Evolutionary conservation across 2,113 vertebrate species (phyloP), one percentile per base, ranked within the genome.

Genomic region (Miniopterus natalensis): DNA sequence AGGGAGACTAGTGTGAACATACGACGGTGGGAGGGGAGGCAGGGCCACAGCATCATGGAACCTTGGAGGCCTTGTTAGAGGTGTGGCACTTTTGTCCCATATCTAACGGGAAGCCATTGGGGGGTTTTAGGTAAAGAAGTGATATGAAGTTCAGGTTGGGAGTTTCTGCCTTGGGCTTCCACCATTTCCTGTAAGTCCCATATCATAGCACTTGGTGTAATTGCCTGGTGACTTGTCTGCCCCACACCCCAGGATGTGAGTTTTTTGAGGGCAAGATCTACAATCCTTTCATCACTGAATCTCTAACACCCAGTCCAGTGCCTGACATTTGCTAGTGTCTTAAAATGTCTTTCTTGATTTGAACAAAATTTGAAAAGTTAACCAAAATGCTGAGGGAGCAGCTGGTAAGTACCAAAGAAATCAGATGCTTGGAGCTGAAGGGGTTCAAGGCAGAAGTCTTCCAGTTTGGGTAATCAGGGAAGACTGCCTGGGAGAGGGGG

Each of bases 131-230:
- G 27, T 70, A n/a, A 51, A 42, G 40, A 71, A 49, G 2, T 4
- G 42, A 31, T n/a, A 7, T 4, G 31, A 65, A 57, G 45, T 53
- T 57, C 59, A 65, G 10, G 6, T 2, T 66, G 61, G 6, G 42
- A 40, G 7, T 3, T 29, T 80, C 55, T 90, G n/a, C 25, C 70
- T 45, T 27, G 25, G 31, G 11, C 31, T 57, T 36, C 63, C 2
- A 21, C 27, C 3, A 3, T 15, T 9, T 65, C 6, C n/a, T 21
- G 2, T 10, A 8, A 47, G 47, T 59, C 18, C 21, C 0, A 0
- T 9, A 2, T 18, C 23, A n/a, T 9, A 49, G 8, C 31, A 1
- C 45, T 84, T 45, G 2, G 29, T 23, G 27, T n/a, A 42, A 57
- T 14, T 11, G 12, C 1, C 68, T 71, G 27, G 3, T 29, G 31